These are phyloP conservation scores for Synanceia verrucosa DNA, from an alignment of 2,797 vertebrate species.

Conservation along the genomic window DNA sequence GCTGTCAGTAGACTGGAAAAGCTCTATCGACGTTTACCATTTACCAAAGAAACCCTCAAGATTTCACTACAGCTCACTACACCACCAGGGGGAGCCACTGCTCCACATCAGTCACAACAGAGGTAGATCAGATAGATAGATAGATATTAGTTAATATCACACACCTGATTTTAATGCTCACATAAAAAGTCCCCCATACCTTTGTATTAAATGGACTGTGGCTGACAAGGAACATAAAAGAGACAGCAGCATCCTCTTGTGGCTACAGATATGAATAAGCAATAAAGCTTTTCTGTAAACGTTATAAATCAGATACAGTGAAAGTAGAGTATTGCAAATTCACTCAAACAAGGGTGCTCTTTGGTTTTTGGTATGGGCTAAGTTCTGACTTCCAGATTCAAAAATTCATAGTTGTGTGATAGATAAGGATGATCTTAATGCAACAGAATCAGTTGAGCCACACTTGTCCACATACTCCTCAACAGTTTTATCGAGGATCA, in stretches of 20 bases:
- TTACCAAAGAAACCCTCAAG: too few relatives aligned
- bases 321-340: background rate
- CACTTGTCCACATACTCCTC: background rate
- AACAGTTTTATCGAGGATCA: background rate
- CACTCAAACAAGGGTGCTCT: background rate
- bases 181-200: too few relatives aligned
- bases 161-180: too few relatives aligned
- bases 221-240: background rate
- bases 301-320: background rate
- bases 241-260: slow-evolving; percentile 46
- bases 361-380: background rate
- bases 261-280: slow-evolving; percentile 9
- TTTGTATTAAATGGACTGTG: background rate
- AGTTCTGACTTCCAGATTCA: background rate
- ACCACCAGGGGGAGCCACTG: too few relatives aligned
- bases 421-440: background rate
- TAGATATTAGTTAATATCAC: too few relatives aligned
- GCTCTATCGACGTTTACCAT: too few relatives aligned
- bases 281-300: too few relatives aligned
- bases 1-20: too few relatives aligned
- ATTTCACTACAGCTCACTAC: too few relatives aligned
- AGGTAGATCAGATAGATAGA: too few relatives aligned
- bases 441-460: background rate
- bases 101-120: too few relatives aligned
- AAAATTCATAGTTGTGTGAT: background rate